phyloP scores from a whole-genome alignment of 2,113 vertebrate genomes.

The Calidris pygmaea region DNA sequence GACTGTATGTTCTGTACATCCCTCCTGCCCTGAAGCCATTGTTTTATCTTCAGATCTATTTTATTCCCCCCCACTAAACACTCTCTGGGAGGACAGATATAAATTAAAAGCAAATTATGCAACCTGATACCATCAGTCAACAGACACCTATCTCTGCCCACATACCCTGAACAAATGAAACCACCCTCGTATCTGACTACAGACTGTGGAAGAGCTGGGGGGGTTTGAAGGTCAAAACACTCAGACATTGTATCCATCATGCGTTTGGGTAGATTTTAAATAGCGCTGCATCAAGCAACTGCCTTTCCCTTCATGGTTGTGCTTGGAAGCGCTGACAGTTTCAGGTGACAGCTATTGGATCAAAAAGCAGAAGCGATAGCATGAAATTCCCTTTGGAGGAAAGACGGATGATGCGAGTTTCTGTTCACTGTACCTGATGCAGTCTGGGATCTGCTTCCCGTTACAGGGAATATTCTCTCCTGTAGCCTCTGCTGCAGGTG shows the following conservation, averaged over 20 bases:
- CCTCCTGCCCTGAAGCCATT: background rate
- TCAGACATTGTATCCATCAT: background rate
- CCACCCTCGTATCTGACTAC: background rate
- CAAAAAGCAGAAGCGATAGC: background rate
- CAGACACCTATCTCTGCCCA: slow-evolving; percentile 28
- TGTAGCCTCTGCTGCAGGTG: background rate
- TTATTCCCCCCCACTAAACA: background rate
- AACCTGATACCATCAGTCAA: slow-evolving; percentile 37
- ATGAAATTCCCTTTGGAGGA: background rate
- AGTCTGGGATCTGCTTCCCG: background rate
- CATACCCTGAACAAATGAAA: background rate
- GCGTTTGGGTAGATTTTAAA: slow-evolving; percentile 5
- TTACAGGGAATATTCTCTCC: background rate
- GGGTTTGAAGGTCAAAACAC: slow-evolving; percentile 7
- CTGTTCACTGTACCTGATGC: background rate
- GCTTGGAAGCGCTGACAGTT: background rate
- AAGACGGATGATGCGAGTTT: background rate
- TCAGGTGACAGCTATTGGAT: slow-evolving; percentile 26
- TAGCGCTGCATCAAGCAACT: background rate
- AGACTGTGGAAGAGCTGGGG: background rate
- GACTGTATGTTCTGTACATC: background rate
- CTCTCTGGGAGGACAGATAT: slow-evolving; percentile 1
- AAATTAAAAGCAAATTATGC: slow-evolving; percentile 61
- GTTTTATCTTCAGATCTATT: slow-evolving; percentile 25
- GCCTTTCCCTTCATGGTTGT: background rate